Conservation (phyloP, 2,888 invertebrate genomes). For the Syrphus vitripennis region DNA sequence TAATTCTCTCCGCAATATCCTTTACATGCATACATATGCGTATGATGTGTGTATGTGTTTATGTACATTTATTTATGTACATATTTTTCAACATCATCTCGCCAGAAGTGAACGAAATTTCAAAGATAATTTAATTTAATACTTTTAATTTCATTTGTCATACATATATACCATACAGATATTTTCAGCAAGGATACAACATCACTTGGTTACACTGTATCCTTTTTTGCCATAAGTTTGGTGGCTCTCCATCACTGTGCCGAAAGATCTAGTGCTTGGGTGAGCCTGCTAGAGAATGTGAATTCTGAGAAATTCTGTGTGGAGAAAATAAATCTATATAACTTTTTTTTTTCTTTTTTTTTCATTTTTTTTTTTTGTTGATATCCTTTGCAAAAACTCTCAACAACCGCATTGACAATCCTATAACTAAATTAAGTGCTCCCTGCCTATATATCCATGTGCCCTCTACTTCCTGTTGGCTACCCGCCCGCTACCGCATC, state of each 20-base stretch:
- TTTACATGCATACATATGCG: background rate
- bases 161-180: background rate
- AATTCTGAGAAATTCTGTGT: background rate
- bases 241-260: slow-evolving; percentile 24
- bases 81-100: background rate
- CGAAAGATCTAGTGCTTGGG: slow-evolving; percentile 41
- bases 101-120: slow-evolving; percentile 28
- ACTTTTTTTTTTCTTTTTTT: background rate
- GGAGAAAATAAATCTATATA: background rate
- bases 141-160: slow-evolving; percentile 65
- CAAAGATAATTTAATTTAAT: slow-evolving; percentile 59
- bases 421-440: slow-evolving; percentile 61
- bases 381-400: slow-evolving; percentile 30
- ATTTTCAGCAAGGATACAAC: slow-evolving; percentile 24
- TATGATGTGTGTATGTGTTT: background rate
- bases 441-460: background rate
- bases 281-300: slow-evolving; percentile 1
- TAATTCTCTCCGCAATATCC: background rate
- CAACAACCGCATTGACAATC: slow-evolving; percentile 58
- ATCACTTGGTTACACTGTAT: slow-evolving; percentile 41
- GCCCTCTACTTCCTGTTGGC: background rate
- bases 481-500: background rate
- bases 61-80: background rate
- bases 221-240: slow-evolving; percentile 47
- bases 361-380: background rate